Base-by-base conservation (phyloP, 2,888 invertebrate species). In the Acheta domesticus region DNA sequence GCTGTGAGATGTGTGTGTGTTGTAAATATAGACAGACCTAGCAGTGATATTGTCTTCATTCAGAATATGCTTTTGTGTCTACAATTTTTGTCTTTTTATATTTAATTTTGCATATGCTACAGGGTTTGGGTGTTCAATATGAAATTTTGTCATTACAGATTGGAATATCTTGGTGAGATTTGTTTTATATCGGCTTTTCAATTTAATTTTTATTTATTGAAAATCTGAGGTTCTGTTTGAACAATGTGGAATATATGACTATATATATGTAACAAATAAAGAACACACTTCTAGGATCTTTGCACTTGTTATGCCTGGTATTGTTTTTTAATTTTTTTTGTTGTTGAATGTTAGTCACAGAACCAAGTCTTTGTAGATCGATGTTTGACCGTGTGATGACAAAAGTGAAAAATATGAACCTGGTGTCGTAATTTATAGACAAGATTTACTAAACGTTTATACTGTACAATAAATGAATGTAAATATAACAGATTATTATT, bases 371-470 rank as follows among this genome's bases (percentile, higher is more conserved):
- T 62, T 80, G 78, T 80, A 78, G 80, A 74, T 80, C 50, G n/a
- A 49, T 78, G 80, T 80, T 23, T 62, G 62, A 62, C 62, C 14
- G 62, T 62, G 62, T 62, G 62, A 62, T n/a, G n/a, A 62, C 48
- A 76, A 50, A 76, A 75, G 74, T 80, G 78, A 80, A 75, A 75
- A 36, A 75, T 50, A 77, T 75, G 77, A 80, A 36, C 48, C 48
- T 50, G 49, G 21, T 48, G 49, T 50, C n/a, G 50, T 20, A 76
- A 76, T 79, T 79, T 79, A 79, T 76, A 79, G 79, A 76, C 73
- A 50, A 79, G 62, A 79, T 79, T 79, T 79, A 79, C 76, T 79
- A 79, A 79, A 79, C 76, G 76, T 79, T 79, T 79, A 76, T 79
- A 79, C 76, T 79, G 79, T 79, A 76, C 75, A 76, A 79, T 79